Conservation (phyloP, 2,113 vertebrate species). For the Aplodontia rufa region DNA sequence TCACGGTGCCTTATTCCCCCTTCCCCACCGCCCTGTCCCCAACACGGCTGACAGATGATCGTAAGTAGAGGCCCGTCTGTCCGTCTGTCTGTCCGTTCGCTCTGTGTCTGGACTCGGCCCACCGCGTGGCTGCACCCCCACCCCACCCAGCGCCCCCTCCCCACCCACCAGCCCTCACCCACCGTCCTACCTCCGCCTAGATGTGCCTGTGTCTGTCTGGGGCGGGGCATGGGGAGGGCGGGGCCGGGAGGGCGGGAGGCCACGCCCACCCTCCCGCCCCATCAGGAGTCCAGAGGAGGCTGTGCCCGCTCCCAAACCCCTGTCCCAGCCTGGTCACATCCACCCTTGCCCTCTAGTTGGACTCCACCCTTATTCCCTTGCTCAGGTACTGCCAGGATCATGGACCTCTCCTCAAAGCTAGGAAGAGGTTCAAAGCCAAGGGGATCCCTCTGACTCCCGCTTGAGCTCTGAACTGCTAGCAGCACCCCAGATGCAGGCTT, state of each 20-base stretch:
- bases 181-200: constrained; percentile 65
- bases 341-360: neutral
- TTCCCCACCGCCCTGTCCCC: constrained; percentile 58
- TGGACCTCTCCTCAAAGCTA: neutral
- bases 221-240: constrained; percentile 35
- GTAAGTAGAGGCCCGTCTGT: constrained; percentile 97
- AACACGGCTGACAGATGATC: constrained; percentile 94
- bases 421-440: neutral
- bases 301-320: neutral
- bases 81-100: constrained; percentile 94
- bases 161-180: constrained; percentile 30
- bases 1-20: constrained; percentile 71
- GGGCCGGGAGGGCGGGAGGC: constrained; percentile 37
- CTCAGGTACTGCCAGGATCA: neutral
- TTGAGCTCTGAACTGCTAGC: neutral
- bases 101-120: constrained; percentile 88
- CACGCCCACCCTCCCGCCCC: neutral
- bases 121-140: constrained; percentile 88
- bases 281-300: neutral
- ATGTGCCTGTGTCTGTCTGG: constrained; percentile 78
- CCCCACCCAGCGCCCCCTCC: constrained; percentile 60
- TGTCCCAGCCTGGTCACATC: neutral
- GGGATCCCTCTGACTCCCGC: neutral
- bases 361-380: neutral
- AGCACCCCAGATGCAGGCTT: neutral